Base-by-base conservation (phyloP, 2,888 invertebrate genomes). In the Phyllotreta striolata region DNA sequence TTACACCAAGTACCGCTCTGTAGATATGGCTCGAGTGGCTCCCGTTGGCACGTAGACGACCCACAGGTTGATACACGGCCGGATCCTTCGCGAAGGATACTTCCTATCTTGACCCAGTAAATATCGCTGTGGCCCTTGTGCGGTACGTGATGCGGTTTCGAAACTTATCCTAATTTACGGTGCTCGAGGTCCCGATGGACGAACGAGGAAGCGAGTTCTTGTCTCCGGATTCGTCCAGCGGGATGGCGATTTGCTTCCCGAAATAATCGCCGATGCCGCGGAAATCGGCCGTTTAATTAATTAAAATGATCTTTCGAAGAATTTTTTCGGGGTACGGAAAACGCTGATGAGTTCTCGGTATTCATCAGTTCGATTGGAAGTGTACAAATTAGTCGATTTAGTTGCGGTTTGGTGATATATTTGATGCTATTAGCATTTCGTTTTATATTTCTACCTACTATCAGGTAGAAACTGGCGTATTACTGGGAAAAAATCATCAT, bases 81-180 rank as follows among this genome's bases (percentile, higher is more conserved):
- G 69, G 65, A 57, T 67, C 62, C 63, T 55, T 24, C 56, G 43
- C 51, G 38, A 61, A 69, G 71, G 74, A 74, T 74, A 73, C 72
- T 72, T 73, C 73, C 74, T 73, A 74, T 76, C 73, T 74, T 72
- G 71, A 66, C 71, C 68, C 62, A 73, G 73, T 73, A 74, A 74
- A 76, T 77, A 76, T 75, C 73, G 71, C 24, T 3, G 24, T 72
- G 72, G 73, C 73, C 76, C 74, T 74, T 71, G 72, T 70, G 68
- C 72, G 56, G 63, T 69, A 78, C 78, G 78, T 78, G 78, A 74
- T 71, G 70, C 63, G 77, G 68, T 73, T 77, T 63, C 73, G 66
- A 69, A 74, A 74, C 69, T 71, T 71, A 72, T 71, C 71, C 72
- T 76, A 75, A 76, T 77, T 76, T 75, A 74, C 75, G 73, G 72